Base-by-base conservation (phyloP, 2,113 vertebrate species). In the Cairina moschata region DNA sequence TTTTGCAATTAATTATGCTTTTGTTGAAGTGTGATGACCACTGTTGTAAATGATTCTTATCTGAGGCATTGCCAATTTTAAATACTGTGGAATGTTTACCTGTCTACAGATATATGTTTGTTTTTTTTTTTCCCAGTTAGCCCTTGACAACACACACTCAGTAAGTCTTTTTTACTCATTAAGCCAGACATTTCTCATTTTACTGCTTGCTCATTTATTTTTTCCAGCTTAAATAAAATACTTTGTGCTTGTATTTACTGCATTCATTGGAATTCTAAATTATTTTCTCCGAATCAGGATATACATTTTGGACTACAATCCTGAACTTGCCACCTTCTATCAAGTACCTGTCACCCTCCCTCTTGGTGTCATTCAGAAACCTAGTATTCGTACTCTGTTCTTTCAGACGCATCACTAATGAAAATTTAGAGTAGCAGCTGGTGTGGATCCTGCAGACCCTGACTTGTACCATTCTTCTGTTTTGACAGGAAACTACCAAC, bases 161-260 rank as follows among this genome's bases (percentile, higher is more conserved):
- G 32, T 89, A n/a, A 89, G 32, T 68, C 22, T 12, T 38, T 84
- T 79, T 68, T 68, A 31, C 13, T 26, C 54, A 65, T 48, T 85
- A 90, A 79, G 9, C 9, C 9, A 8, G 1, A 50, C 9, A 68
- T 76, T 76, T 85, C 17, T 86, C 26, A 60, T 88, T 94, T 94
- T 73, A 58, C 5, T 62, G 38, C 21, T 90, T 77, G n/a, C n/a
- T 20, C 12, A 22, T 76, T 85, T 83, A 42, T 21, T 28, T 88
- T 95, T 86, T 95, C 83, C 44, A 84, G 11, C 38, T 29, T 60
- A 68, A 83, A 58, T 42, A 44, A 13, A 66, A 79, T 11, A 69
- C 9, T 29, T 80, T 55, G 17, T 80, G 21, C 23, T 93, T 85
- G 91, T 80, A 91, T 86, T 91, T 95, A 83, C 26, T 74, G 63